These are phyloP conservation scores for Astreopora myriophthalma DNA, from an alignment of 64 coral and sea anemone species.

Conservation along the genomic window DNA sequence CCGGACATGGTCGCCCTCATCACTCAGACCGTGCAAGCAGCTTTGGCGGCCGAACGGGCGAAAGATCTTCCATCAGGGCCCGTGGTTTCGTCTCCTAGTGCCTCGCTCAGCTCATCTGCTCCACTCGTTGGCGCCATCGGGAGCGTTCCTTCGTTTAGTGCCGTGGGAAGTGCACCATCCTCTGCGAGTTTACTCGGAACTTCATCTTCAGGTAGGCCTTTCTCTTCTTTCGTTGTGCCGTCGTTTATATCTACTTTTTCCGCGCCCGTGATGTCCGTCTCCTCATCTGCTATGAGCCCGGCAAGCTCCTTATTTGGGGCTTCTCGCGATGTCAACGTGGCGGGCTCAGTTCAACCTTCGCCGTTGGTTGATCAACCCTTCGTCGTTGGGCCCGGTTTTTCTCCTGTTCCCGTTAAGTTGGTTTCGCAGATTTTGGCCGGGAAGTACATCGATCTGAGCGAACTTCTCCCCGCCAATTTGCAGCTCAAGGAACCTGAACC, in stretches of 20 bases:
- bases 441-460: neutral
- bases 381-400: constrained; percentile 9
- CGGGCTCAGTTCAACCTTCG: neutral
- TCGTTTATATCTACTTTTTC: neutral
- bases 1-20: no score
- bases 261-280: neutral
- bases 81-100: no score
- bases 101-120: no score
- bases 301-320: neutral
- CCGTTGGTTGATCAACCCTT: neutral
- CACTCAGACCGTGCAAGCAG: no score
- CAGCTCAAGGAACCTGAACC: neutral
- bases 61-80: no score
- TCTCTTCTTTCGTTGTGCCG: neutral
- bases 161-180: no score
- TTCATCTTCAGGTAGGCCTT: neutral
- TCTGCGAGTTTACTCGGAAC: neutral
- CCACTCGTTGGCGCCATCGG: no score
- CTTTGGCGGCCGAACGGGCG: no score
- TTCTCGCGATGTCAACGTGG: neutral
- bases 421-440: neutral
- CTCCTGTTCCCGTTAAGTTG: neutral
- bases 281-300: neutral
- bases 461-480: neutral
- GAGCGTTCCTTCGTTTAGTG: no score